phyloP scores from a whole-genome alignment of 1,140 invertebrate species.

The Zaprionus taronus region DNA sequence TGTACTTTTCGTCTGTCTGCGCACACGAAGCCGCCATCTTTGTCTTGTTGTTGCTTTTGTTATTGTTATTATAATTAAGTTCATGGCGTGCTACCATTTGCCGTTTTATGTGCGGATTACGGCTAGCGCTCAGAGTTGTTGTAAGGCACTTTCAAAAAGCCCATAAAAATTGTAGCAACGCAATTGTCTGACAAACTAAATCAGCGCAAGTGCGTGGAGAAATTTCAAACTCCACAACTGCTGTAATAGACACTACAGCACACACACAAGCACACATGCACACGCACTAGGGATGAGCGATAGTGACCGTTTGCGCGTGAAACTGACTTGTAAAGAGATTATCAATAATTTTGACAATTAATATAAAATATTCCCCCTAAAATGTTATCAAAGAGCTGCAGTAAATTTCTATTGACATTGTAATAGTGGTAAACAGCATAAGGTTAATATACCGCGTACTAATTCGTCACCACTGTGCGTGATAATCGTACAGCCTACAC shows the following conservation, averaged over 20 bases:
- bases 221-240: constrained; percentile 42
- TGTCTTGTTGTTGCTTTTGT: constrained; percentile 8
- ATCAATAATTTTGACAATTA: background rate
- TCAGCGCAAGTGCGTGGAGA: constrained; percentile 62
- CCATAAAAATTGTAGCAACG: constrained; percentile 59
- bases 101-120: constrained; percentile 46
- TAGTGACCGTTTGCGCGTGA: background rate
- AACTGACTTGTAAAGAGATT: background rate
- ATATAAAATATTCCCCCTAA: background rate
- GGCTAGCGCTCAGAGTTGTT: background rate
- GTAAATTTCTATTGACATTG: background rate
- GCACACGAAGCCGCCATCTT: constrained; percentile 44
- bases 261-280: background rate
- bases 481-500: background rate
- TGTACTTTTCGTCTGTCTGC: constrained; percentile 25
- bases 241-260: constrained; percentile 32
- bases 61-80: constrained; percentile 68
- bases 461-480: no score
- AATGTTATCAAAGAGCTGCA: background rate
- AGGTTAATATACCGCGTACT: no score
- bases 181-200: constrained; percentile 54
- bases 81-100: constrained; percentile 54
- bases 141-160: constrained; percentile 60
- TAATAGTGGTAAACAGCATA: background rate
- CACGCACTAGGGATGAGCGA: constrained; percentile 13